Evolutionary conservation across 2,888 invertebrate species (phyloP).

Genomic region (Plemyria rubiginata): DNA sequence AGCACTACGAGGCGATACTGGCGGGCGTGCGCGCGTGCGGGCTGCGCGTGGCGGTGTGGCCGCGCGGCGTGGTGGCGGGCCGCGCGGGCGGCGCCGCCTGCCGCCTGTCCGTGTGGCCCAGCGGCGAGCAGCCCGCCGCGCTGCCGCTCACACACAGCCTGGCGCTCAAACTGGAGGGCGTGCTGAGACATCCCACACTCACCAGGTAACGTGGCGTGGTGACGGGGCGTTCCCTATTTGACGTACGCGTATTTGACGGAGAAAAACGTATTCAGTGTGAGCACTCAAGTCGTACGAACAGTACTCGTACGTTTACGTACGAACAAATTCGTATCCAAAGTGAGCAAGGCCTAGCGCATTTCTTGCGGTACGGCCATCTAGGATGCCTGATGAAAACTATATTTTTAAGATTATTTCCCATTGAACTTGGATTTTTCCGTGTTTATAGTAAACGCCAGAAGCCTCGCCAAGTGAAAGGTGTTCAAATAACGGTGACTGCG

Average conservation of each 20-base stretch:
- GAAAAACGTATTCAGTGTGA: too few species aligned
- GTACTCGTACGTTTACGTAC: too few species aligned
- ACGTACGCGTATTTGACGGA: too few species aligned
- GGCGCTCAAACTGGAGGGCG: slow-evolving; percentile 97
- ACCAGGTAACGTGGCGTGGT: slow-evolving; percentile 8
- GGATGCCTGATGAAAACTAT: too few species aligned
- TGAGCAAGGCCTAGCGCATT: too few species aligned
- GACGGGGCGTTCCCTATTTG: too few species aligned
- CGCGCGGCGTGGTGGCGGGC: slow-evolving; percentile 91
- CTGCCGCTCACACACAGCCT: slow-evolving; percentile 94
- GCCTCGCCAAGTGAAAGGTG: slow-evolving; percentile 73
- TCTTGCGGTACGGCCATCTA: too few species aligned
- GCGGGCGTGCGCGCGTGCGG: slow-evolving; percentile 70
- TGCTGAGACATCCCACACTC: slow-evolving; percentile 86
- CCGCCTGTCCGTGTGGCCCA: slow-evolving; percentile 75
- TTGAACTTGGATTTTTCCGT: background rate
- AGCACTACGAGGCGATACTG: slow-evolving; percentile 44
- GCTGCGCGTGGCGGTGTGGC: slow-evolving; percentile 90
- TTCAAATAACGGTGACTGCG: slow-evolving; percentile 77
- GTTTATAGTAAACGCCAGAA: slow-evolving; percentile 59
- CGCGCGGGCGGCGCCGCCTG: slow-evolving; percentile 88
- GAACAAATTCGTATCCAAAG: too few species aligned
- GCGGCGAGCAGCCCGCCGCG: slow-evolving; percentile 95
- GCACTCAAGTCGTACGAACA: too few species aligned
- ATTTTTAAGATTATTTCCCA: too few species aligned